Conservation (phyloP, 2,113 vertebrate species). For the Empidonax alnorum region DNA sequence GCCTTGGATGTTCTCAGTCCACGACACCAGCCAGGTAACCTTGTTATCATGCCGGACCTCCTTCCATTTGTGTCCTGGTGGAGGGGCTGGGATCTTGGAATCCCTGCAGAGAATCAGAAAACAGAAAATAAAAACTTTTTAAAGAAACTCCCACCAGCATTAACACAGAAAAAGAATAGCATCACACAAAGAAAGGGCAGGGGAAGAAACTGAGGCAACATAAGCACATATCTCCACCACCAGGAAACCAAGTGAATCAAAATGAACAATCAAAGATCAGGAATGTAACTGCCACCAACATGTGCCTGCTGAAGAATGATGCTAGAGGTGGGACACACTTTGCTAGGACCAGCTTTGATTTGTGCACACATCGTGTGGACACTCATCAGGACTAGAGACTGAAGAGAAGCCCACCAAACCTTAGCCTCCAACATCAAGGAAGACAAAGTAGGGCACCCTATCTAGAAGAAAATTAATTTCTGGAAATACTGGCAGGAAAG, state of each 20-base stretch:
- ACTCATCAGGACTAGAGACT: not conserved
- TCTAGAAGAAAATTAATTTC: not conserved
- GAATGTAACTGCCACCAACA: not conserved
- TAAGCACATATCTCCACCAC: not conserved
- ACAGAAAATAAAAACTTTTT: not conserved
- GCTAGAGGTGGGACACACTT: not conserved
- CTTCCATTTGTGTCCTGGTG: constrained; percentile 92
- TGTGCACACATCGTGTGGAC: not conserved
- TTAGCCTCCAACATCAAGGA: not conserved
- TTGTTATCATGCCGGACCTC: constrained; percentile 95
- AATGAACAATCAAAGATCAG: not conserved
- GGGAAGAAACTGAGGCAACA: not conserved
- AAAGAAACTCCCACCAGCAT: not conserved
- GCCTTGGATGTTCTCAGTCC: constrained; percentile 97
- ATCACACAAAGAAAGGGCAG: not conserved
- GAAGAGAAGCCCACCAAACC: not conserved
- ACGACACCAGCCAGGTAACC: constrained; percentile 95
- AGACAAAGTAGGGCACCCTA: not conserved
- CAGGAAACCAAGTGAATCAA: not conserved
- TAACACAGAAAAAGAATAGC: not conserved
- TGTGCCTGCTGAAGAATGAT: not conserved
- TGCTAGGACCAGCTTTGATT: not conserved
- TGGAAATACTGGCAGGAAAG: not conserved
- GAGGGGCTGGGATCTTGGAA: constrained; percentile 90
- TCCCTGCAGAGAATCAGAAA: constrained; percentile 77